Base-by-base conservation (phyloP, 2,888 invertebrate species). In the Ariolimax columbianus region DNA sequence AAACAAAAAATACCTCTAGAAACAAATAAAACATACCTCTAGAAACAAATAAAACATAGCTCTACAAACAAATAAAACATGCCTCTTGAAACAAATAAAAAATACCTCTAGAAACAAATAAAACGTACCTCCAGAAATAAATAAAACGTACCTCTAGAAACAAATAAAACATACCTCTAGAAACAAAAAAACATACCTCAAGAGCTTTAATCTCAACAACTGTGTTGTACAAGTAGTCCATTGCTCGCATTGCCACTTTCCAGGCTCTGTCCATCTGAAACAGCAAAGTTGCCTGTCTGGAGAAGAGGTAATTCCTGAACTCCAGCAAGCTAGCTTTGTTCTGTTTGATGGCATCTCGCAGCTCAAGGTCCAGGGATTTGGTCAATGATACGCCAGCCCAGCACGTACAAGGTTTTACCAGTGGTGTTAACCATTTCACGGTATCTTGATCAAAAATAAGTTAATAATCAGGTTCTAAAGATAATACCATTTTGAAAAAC, bases 231-330 rank as follows among this genome's bases (percentile, higher is more conserved):
- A 99, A 96, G 92, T 98, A 98, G 73, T 97, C 96, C 86, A 98
- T 95, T 88, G 98, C 97, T 79, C 98, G 96, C 91, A 97, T 96
- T 0, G 98, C 98, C 90, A 98, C 97, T 96, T 97, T 97, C 96
- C 97, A 97, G 84, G 97, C 97, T 94, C 96, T 96, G 90, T 92
- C 91, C 87, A 94, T 89, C 78, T 94, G 87, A 59, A 94, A 90
- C 63, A 95, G 95, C 95, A 98, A 96, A 92, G 97, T 96, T 94
- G 97, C 97, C 95, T 98, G 98, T 87, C 98, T 96, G 90, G 97
- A 97, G 94, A 97, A 99, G 88, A 99, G 95, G 94, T 99, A 99
- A 94, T 98, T 97, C 88, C 98, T 96, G 92, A 99, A 96, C 94
- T 98, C 98, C 91, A 99, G 95, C 85, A 98, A 95, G 0, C 97